Base-by-base conservation (phyloP, 1,140 invertebrate species). In the Zaprionus ghesquierei region DNA sequence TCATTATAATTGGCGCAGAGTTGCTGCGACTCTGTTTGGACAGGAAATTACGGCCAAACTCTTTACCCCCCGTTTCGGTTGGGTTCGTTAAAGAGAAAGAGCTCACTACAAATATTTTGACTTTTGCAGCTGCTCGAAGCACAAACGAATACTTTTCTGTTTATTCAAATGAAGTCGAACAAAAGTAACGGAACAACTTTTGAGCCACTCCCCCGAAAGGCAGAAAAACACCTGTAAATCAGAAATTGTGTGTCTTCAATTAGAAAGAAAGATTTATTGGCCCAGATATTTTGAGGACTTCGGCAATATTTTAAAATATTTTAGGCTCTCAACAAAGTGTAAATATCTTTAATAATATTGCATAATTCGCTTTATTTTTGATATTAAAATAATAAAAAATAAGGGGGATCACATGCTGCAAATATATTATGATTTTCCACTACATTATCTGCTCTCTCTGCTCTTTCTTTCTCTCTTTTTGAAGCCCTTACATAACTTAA, bases 1-100 rank as follows among this genome's bases (percentile, higher is more conserved):
- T 29, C 62, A 75, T 82, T 79, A 84, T 84, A 82, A 82, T 82
- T 82, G 80, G 76, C 71, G 68, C 60, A 71, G 41, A 46, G 18
- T 46, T 10, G 65, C 62, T 33, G 55, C 35, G 66, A 61, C 25
- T 22, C 1, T 77, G 76, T 80, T 79, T 77, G 41, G 62, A 74
- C 69, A 80, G 77, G 64, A 85, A 74, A 84, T 84, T 79, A 77
- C 71, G 46, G 51, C 27, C 33, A 49, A 23, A 54, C 6, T 59
- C 51, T 49, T 13, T 23, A 23, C 33, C 50, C 31, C 50, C 46
- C 55, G 29, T 33, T 35, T 56, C 33, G 8, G 12, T 10, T 22
- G 6, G 6, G n/a, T 22, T 10, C 8, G 22, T n/a, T n/a, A 15
- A 4, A 65, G 22, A 77, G 53, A 72, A 69, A 49, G 61, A 79